Evolutionary conservation across 2,797 vertebrate genomes (phyloP).

Genomic region (Pachyuromys duprasi): DNA sequence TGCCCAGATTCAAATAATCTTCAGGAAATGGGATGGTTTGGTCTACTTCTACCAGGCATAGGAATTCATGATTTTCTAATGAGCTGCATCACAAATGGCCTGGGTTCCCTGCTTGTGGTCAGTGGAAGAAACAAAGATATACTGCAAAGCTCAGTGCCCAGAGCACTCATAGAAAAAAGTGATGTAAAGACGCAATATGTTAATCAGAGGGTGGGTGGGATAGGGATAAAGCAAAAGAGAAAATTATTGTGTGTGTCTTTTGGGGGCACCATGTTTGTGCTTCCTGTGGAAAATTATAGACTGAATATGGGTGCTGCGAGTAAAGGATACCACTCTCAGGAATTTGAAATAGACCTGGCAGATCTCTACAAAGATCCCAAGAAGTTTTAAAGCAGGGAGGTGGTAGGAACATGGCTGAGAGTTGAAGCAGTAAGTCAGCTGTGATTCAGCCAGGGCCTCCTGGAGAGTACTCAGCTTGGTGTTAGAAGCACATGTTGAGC

Average conservation of each 20-base stretch:
- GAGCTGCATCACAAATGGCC: neutral
- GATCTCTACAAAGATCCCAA: neutral
- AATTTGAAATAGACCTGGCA: neutral
- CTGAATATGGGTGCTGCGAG: neutral
- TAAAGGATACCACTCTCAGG: neutral
- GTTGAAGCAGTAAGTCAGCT: neutral
- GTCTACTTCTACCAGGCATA: neutral
- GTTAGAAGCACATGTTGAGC: neutral
- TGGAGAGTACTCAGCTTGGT: neutral
- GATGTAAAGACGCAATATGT: neutral
- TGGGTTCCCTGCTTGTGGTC: neutral
- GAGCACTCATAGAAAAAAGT: neutral
- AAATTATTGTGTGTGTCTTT: neutral
- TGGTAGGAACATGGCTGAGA: neutral
- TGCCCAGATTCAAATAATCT: conserved; percentile 36
- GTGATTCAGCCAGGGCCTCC: neutral
- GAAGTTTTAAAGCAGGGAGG: neutral
- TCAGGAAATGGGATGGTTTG: conserved; percentile 51
- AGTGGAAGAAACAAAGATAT: conserved; percentile 6
- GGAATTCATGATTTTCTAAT: conserved; percentile 30
- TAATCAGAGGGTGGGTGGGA: neutral
- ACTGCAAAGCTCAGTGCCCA: neutral
- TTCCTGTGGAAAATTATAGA: neutral
- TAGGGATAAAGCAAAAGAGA: neutral
- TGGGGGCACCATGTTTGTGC: neutral